Percentiles rank a stretch among this genome's conserved stretches.
These are phyloP conservation scores for Nesidiocoris tenuis DNA, from an alignment of 2,888 invertebrate species.

Conservation along the genomic window DNA sequence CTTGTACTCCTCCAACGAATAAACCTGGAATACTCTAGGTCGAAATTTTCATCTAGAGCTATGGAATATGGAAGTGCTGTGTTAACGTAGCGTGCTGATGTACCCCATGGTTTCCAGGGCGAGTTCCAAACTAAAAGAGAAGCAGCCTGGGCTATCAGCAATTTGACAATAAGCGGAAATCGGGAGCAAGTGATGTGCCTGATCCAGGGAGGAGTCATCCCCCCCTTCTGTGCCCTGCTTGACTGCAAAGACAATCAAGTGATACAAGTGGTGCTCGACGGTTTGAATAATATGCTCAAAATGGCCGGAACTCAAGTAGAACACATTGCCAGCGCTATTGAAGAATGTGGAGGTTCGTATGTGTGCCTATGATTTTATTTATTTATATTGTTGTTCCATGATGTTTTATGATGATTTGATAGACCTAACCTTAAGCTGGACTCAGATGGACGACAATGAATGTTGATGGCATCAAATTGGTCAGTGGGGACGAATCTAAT, in stretches of 20 bases:
- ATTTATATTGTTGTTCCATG: too few relatives aligned
- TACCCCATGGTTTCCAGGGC: conserved; percentile 60
- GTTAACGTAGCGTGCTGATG: too few relatives aligned
- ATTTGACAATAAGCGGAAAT: conserved; percentile 95
- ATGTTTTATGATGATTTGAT: too few relatives aligned
- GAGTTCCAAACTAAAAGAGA: conserved; percentile 99
- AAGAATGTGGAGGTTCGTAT: conserved; percentile 85
- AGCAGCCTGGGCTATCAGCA: conserved; percentile 99
- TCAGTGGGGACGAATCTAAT: too few relatives aligned
- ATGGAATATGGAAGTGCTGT: too few relatives aligned
- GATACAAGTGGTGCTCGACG: conserved; percentile 89
- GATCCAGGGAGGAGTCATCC: conserved; percentile 87
- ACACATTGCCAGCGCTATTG: conserved; percentile 83
- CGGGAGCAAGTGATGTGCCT: conserved; percentile 87
- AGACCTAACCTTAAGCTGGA: too few relatives aligned
- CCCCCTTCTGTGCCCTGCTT: conserved; percentile 93
- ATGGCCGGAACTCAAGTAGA: conserved; percentile 79
- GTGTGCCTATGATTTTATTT: conserved; percentile 38
- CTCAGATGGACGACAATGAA: too few relatives aligned
- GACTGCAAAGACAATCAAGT: conserved; percentile 94
- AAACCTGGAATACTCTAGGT: too few relatives aligned
- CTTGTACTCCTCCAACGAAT: too few relatives aligned
- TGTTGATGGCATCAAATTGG: too few relatives aligned
- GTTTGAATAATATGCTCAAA: conserved; percentile 96
- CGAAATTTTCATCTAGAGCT: too few relatives aligned